Evolutionary conservation across 1,140 invertebrate species (phyloP), one percentile per base, ranked within the genome.

Genomic region (Drosophila tropicalis): DNA sequence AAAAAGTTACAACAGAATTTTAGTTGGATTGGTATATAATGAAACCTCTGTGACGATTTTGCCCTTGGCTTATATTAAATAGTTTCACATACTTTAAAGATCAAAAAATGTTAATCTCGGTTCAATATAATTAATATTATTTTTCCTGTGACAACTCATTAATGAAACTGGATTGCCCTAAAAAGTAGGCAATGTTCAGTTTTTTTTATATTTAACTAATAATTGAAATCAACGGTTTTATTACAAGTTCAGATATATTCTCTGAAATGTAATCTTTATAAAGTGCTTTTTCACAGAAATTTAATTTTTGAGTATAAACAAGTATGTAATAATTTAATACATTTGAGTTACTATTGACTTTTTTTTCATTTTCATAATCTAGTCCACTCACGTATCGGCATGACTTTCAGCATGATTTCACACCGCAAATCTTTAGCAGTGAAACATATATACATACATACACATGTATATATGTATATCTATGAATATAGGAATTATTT

Each of bases 321-420:
- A 19, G 10, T 19, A 51, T 17, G 17, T 19, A 3, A 22, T 10
- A 22, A 10, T 51, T 12, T 3, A 29, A 29, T 29, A 29, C 5
- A 6, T 29, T 3, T 6, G 29, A 29, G 3, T 29, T 29, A 29
- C 5, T 29, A 25, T 29, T 29, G 29, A 29, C 29, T n/a, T n/a
- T 29, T 29, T 12, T 12, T 51, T 22, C 7, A 22, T 51, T 12
- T 51, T 51, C 56, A 58, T 58, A 58, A 36, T 78, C 76, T 64
- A 78, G 29, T 68, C 67, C 51, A 40, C 57, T 79, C 77, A 79
- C 76, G 77, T 75, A 79, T 71, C 75, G 74, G 76, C 73, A 77
- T 77, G 67, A 64, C 67, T 77, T 70, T 77, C 73, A 62, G 67
- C 74, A 66, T 61, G 73, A 67, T 60, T 76, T 61, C 65, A 34